A percentile compares a stretch with the other conserved stretches of the same genome.
These are phyloP conservation scores for Machimus rusticus DNA, from an alignment of 2,888 invertebrate genomes.

Conservation along the genomic window DNA sequence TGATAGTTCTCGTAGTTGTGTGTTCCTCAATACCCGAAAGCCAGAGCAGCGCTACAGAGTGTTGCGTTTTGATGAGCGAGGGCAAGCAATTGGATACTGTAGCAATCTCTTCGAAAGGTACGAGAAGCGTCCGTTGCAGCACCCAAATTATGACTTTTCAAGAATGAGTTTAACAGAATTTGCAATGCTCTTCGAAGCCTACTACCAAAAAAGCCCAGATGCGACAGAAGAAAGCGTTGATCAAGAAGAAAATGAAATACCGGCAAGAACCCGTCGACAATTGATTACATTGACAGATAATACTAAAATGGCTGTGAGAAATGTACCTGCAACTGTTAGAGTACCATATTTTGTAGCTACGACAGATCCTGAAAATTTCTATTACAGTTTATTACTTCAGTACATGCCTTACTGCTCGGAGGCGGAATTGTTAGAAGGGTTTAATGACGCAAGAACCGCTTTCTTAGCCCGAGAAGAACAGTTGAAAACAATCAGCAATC, in stretches of 20 bases:
- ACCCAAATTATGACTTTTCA: not conserved
- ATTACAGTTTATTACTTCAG: conserved; percentile 52
- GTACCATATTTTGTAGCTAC: conserved; percentile 51
- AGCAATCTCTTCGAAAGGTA: conserved; percentile 49
- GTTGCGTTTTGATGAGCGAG: conserved; percentile 49
- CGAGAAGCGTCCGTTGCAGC: not conserved
- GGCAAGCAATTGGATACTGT: conserved; percentile 34
- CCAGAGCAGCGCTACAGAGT: conserved; percentile 52
- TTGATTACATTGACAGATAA: conserved; percentile 33
- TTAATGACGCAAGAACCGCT: no score
- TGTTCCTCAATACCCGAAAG: conserved; percentile 50
- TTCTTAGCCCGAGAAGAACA: no score
- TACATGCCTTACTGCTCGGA: not conserved
- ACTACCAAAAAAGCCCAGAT: not conserved
- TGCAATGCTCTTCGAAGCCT: not conserved
- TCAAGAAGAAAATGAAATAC: not conserved
- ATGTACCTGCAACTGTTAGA: conserved; percentile 44
- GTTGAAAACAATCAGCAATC: no score
- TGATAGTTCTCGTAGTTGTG: conserved; percentile 48
- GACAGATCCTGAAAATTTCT: conserved; percentile 51
- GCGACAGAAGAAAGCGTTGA: not conserved
- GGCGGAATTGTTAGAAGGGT: no score
- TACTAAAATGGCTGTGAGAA: conserved; percentile 45
- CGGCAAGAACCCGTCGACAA: not conserved
- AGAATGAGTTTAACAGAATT: not conserved